A percentile compares a stretch with the other conserved stretches of the same genome.
These are phyloP conservation scores for Phyllostomus discolor DNA, from an alignment of 2,113 vertebrate genomes.

Conservation along the genomic window DNA sequence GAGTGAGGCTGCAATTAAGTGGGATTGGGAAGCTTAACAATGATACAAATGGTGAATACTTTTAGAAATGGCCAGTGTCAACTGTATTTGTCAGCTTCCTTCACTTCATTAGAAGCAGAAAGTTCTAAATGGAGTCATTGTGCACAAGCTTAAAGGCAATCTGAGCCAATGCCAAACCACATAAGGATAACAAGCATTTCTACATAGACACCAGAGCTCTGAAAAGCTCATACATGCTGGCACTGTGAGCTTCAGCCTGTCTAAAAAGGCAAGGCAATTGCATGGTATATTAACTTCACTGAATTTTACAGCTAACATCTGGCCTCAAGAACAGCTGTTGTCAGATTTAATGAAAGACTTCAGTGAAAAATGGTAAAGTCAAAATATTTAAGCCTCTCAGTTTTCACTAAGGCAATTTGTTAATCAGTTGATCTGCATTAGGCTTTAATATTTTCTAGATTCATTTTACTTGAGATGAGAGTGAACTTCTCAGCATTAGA, in stretches of 20 bases:
- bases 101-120: conserved; percentile 56
- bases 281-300: conserved; percentile 76
- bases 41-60: not conserved
- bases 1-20: conserved; percentile 15
- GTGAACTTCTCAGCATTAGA: not conserved
- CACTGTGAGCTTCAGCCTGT: conserved; percentile 42
- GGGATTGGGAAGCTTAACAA: not conserved
- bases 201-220: conserved; percentile 57
- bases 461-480: conserved; percentile 8
- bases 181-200: conserved; percentile 62
- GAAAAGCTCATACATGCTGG: conserved; percentile 63
- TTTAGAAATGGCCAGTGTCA: conserved; percentile 21
- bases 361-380: conserved; percentile 52
- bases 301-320: conserved; percentile 82
- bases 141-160: conserved; percentile 60
- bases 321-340: conserved; percentile 78
- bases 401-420: conserved; percentile 60
- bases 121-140: conserved; percentile 66
- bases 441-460: conserved; percentile 53
- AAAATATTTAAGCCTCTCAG: conserved; percentile 46
- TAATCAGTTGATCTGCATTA: conserved; percentile 59
- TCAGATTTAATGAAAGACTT: conserved; percentile 70
- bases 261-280: conserved; percentile 56
- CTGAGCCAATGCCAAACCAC: conserved; percentile 58
- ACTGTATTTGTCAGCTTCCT: conserved; percentile 47